These are phyloP conservation scores for Thinocorus orbignyianus DNA, from an alignment of 2,113 vertebrate genomes.

Conservation along the genomic window DNA sequence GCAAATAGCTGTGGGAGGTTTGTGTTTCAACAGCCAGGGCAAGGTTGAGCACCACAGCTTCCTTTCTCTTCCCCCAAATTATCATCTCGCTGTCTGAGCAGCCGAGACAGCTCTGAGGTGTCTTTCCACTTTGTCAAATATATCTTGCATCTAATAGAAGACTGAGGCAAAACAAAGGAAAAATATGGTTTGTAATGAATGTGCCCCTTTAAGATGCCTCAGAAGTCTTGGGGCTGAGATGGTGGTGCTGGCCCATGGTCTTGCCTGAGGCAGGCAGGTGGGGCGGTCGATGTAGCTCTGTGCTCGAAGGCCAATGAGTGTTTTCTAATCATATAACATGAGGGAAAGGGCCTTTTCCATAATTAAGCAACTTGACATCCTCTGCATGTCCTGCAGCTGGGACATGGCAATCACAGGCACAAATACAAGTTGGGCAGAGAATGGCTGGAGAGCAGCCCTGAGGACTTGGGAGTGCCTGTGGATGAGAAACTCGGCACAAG, in stretches of 20 bases:
- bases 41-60: neutral
- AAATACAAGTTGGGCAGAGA: too few species aligned
- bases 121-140: neutral
- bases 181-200: accelerated
- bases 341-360: neutral
- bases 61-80: neutral
- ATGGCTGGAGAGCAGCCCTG: too few species aligned
- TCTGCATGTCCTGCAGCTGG: neutral
- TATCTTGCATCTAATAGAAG: neutral
- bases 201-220: neutral
- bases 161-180: neutral
- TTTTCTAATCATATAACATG: neutral
- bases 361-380: neutral
- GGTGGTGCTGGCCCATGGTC: neutral
- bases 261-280: neutral
- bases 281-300: neutral
- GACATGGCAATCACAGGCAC: too few species aligned
- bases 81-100: neutral
- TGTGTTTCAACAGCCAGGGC: neutral
- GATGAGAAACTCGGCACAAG: too few species aligned
- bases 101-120: neutral
- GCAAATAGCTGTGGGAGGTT: neutral
- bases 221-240: neutral
- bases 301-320: accelerated
- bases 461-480: too few species aligned